Conservation (phyloP, 2,888 invertebrate genomes). For the Papilio demoleus region DNA sequence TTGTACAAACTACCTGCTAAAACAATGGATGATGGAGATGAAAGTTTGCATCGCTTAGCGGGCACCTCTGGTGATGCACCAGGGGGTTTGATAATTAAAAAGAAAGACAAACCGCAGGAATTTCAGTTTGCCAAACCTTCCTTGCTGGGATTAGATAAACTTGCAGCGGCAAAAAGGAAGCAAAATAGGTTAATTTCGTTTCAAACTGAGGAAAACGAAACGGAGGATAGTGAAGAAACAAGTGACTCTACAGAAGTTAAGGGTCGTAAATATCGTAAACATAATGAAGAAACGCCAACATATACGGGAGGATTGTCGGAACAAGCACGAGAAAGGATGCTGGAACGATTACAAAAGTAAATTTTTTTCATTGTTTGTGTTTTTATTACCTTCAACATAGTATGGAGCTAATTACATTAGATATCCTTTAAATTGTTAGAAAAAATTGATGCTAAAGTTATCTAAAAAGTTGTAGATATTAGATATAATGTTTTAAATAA, state of each 20-base stretch:
- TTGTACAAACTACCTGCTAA: not conserved
- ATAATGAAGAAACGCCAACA: slow-evolving; percentile 95
- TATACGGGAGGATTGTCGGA: slow-evolving; percentile 96
- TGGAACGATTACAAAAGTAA: slow-evolving; percentile 85
- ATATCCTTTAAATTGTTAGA: not conserved
- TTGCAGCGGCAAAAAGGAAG: slow-evolving; percentile 90
- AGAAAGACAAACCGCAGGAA: slow-evolving; percentile 80
- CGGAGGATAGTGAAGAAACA: slow-evolving; percentile 55
- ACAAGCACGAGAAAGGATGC: slow-evolving; percentile 88
- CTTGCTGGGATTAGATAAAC: slow-evolving; percentile 91
- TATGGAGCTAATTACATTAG: not conserved
- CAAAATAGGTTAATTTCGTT: slow-evolving; percentile 88
- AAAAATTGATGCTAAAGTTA: too few species aligned
- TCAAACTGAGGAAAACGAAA: slow-evolving; percentile 72
- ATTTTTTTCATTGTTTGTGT: not conserved
- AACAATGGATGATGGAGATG: slow-evolving; percentile 76
- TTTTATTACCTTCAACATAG: not conserved
- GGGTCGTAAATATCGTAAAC: slow-evolving; percentile 88
- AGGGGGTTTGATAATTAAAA: slow-evolving; percentile 89
- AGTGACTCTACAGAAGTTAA: slow-evolving; percentile 53
- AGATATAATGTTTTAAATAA: not conserved
- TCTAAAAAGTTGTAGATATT: not conserved
- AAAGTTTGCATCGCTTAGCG: slow-evolving; percentile 88
- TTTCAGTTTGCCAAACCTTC: slow-evolving; percentile 92
- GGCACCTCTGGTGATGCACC: slow-evolving; percentile 86